Percentiles rank a stretch among this genome's conserved stretches.
phyloP scores from a whole-genome alignment of 2,113 vertebrate genomes.

The Hirundichthys speculiger region DNA sequence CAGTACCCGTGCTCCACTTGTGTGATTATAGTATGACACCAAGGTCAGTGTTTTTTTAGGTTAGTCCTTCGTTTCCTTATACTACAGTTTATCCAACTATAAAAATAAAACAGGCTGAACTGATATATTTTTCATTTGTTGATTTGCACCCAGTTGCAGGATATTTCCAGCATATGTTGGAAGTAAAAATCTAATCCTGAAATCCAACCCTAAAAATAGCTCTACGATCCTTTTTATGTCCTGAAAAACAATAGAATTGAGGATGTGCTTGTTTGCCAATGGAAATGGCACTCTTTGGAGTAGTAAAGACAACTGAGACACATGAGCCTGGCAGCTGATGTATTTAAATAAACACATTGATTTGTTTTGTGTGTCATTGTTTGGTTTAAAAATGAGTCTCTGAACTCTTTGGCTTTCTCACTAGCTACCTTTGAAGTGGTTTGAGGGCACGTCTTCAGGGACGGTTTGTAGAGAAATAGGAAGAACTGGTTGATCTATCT shows the following conservation, averaged over 20 bases:
- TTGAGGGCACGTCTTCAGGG: constrained; percentile 25
- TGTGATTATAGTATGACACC: not conserved
- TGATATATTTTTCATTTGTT: not conserved
- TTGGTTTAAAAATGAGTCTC: constrained; percentile 40
- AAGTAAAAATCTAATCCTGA: too few species aligned
- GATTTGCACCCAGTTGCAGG: not conserved
- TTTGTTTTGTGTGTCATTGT: constrained; percentile 34
- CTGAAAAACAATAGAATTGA: too few species aligned
- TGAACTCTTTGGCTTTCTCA: constrained; percentile 43
- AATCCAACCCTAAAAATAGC: too few species aligned
- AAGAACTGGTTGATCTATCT: constrained; percentile 8
- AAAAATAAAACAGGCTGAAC: not conserved
- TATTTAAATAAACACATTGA: constrained; percentile 30
- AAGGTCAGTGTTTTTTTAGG: not conserved
- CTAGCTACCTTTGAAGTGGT: constrained; percentile 19
- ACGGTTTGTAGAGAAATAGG: not conserved
- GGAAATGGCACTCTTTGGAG: not conserved
- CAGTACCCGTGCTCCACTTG: not conserved
- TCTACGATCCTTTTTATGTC: too few species aligned
- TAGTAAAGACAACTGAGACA: constrained; percentile 11
- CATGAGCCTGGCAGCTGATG: constrained; percentile 19
- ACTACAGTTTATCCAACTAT: not conserved
- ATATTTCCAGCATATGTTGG: not conserved
- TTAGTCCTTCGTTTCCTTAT: too few species aligned
- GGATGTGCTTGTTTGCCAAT: too few species aligned